A percentile compares a stretch with the other conserved stretches of the same genome.
phyloP scores from a whole-genome alignment of 2,113 vertebrate genomes.

The Mormoops blainvillei region DNA sequence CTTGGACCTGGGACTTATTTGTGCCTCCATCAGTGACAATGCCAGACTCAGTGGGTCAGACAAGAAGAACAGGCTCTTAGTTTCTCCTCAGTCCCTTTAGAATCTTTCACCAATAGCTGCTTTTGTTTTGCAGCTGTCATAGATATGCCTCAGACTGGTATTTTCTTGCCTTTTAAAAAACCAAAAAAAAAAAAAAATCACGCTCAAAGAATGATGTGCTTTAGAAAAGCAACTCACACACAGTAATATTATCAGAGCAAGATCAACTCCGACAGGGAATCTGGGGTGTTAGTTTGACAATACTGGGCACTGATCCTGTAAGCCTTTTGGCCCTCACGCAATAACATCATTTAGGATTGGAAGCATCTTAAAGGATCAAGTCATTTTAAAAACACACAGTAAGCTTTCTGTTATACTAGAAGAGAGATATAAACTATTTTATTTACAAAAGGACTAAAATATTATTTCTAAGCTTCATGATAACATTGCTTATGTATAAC shows the following conservation, averaged over 20 bases:
- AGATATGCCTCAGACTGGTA: slow-evolving; percentile 32
- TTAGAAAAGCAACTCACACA: not conserved
- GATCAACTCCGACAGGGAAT: not conserved
- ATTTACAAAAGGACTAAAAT: not conserved
- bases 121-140: slow-evolving; percentile 32
- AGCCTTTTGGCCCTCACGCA: not conserved
- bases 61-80: slow-evolving; percentile 4
- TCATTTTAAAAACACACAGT: not conserved
- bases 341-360: not conserved
- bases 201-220: not conserved
- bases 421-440: not conserved
- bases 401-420: slow-evolving; percentile 9
- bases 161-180: slow-evolving; percentile 56
- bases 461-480: not conserved
- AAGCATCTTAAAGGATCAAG: not conserved
- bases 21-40: not conserved
- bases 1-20: not conserved
- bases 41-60: not conserved
- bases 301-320: not conserved
- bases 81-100: slow-evolving; percentile 36
- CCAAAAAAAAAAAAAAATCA: not conserved
- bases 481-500: not conserved
- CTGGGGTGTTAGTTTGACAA: not conserved
- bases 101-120: not conserved
- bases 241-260: not conserved